Evolutionary conservation across 2,113 vertebrate genomes (phyloP).

Genomic region (Myiozetetes cayanensis): DNA sequence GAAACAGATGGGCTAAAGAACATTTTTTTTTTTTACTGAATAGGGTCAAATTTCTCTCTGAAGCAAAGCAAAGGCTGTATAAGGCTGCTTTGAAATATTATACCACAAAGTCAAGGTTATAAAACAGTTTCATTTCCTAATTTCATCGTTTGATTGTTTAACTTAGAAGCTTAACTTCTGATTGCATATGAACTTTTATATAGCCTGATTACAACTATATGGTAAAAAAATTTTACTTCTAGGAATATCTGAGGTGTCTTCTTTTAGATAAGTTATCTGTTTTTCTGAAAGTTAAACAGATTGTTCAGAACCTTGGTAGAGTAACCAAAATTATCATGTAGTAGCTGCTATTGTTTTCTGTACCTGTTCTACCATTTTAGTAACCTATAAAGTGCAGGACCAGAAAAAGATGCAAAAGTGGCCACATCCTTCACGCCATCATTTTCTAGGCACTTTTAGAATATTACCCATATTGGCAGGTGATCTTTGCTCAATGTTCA

Average conservation of each 20-base stretch:
- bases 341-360: not conserved
- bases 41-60: not conserved
- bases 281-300: not conserved
- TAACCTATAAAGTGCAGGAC: not conserved
- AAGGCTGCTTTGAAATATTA: not conserved
- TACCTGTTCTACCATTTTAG: not conserved
- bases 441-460: not conserved
- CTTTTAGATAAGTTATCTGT: not conserved
- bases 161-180: not conserved
- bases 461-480: not conserved
- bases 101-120: not conserved
- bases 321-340: not conserved
- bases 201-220: not conserved
- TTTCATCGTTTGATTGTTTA: not conserved
- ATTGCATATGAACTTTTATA: not conserved
- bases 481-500: not conserved
- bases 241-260: not conserved
- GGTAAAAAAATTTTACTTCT: not conserved
- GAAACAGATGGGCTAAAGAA: not conserved
- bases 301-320: not conserved
- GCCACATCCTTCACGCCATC: not conserved
- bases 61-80: not conserved
- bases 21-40: not conserved
- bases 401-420: not conserved
- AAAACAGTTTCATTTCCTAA: not conserved